Evolutionary conservation across 2,888 invertebrate species (phyloP).

Genomic region (Megalurothrips usitatus): DNA sequence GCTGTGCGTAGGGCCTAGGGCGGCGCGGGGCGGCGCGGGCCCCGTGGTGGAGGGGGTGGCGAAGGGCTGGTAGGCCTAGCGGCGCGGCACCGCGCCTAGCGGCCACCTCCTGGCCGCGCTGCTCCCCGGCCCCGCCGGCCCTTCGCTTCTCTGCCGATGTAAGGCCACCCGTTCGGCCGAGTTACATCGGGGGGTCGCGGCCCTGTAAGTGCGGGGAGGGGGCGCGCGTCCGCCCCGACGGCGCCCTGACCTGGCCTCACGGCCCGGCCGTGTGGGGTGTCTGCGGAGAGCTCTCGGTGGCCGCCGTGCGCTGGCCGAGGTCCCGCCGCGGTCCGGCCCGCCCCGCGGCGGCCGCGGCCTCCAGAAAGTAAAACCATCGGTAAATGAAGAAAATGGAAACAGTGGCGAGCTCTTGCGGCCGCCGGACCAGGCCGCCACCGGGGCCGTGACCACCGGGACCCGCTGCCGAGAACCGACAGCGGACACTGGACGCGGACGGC

Average conservation of each 20-base stretch:
- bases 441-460: too few species aligned
- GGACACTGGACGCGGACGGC: too few species aligned
- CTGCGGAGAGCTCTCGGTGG: neutral
- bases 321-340: neutral
- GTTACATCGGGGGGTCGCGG: constrained; percentile 16
- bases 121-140: neutral
- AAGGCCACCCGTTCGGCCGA: constrained; percentile 7
- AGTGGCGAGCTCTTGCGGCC: too few species aligned
- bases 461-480: too few species aligned
- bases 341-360: too few species aligned
- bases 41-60: neutral
- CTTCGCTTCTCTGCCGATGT: constrained; percentile 7
- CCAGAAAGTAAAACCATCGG: too few species aligned
- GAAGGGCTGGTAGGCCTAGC: neutral
- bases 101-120: constrained; percentile 3
- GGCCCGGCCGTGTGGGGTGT: constrained; percentile 10
- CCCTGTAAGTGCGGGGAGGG: neutral
- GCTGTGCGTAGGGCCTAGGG: neutral
- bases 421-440: too few species aligned
- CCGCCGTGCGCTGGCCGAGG: neutral
- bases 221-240: neutral
- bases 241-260: neutral
- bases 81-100: neutral
- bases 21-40: neutral
- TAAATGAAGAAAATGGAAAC: too few species aligned